phyloP scores from a whole-genome alignment of 2,113 vertebrate genomes.

The Phalacrocorax carbo region DNA sequence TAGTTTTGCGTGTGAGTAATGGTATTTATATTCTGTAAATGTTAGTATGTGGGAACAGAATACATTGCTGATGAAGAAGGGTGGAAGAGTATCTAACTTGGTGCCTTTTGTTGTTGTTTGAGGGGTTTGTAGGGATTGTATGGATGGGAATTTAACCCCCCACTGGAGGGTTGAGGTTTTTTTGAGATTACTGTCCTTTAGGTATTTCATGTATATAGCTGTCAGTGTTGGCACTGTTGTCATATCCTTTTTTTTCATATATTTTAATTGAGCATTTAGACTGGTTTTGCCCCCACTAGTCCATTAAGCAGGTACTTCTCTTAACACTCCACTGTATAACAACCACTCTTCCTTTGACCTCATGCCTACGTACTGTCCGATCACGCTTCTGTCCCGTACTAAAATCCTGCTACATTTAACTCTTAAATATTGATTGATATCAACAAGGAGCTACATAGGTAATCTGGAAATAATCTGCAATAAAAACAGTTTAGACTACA shows the following conservation, averaged over 20 bases:
- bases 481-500: fast-evolving
- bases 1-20: neutral
- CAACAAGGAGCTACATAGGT: neutral
- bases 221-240: neutral
- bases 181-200: neutral
- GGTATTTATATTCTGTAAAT: neutral
- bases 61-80: neutral
- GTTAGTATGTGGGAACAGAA: neutral
- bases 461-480: neutral
- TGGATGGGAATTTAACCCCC: neutral
- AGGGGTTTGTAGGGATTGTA: neutral
- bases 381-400: neutral
- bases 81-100: neutral
- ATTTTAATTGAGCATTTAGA: neutral
- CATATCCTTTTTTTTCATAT: neutral
- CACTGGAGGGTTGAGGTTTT: neutral
- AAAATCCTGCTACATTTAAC: neutral
- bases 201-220: neutral
- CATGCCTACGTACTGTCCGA: fast-evolving
- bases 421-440: neutral
- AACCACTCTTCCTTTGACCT: neutral
- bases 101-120: neutral
- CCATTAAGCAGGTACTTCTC: neutral
- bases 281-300: neutral
- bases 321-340: fast-evolving